Base-by-base conservation (phyloP, 2,888 invertebrate genomes). In the Morpho deidamia region DNA sequence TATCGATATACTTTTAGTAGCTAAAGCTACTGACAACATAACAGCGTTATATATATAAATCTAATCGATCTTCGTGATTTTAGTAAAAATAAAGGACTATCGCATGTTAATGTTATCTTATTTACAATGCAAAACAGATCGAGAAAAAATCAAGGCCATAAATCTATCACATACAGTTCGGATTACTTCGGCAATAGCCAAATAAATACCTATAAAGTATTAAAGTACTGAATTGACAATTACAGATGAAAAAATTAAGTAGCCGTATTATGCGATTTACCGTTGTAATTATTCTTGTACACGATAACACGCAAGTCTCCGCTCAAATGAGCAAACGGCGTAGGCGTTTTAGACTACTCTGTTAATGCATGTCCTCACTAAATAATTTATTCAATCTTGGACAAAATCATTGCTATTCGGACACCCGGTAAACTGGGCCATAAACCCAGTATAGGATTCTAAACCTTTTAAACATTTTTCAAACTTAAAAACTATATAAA, bases 241-340 rank as follows among this genome's bases (percentile, higher is more conserved):
- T 78, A 78, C 74, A 74, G 67, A 67, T 67, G 63, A 71, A 72
- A 76, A 78, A 81, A 78, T 74, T 74, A 76, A 77, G 74, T 81
- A 78, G 81, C 72, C 62, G 70, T 78, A 78, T 78, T 81, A 83
- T 83, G 81, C 82, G 74, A 71, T 78, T 81, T 75, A 81, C 78
- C 71, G 76, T 83, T 83, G 78, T 77, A 82, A 78, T 80, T 78
- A 78, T 78, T 73, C 81, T 76, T 82, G 74, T 78, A 75, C 69
- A 12, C 47, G 40, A 33, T 11, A 9, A 40, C 41, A 72, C 75
- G 75, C 70, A 70, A 66, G 71, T 84, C 80, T 83, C 67, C 87
- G 85, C 86, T 87, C 78, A 86, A 87, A 83, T 87, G 87, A 87
- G 70, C 87, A 87, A 68, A 78, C 78, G 74, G 81, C 76, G 81